Evolutionary conservation across 2,888 invertebrate genomes (phyloP).

Genomic region (Acanthosepion esculentum): DNA sequence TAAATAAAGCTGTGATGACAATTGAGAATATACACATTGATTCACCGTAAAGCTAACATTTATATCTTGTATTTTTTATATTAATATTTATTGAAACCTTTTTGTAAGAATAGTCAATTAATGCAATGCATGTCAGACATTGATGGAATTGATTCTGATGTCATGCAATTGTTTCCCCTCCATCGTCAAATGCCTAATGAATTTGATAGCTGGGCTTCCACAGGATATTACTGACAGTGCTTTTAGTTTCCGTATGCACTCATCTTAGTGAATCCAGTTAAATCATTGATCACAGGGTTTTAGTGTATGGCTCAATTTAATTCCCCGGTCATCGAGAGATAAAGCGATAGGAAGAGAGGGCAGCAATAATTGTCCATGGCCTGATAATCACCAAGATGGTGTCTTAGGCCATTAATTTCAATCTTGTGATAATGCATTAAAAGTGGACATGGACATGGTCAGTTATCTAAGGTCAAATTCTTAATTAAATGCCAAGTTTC

Average conservation of each 20-base stretch:
- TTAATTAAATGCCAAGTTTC: not conserved
- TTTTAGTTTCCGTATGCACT: not conserved
- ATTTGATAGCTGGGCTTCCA: not conserved
- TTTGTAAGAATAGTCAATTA: too few relatives aligned
- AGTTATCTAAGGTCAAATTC: not conserved
- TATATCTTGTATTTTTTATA: too few relatives aligned
- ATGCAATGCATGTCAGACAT: too few relatives aligned
- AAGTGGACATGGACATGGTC: not conserved
- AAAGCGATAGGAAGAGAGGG: not conserved
- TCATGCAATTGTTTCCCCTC: not conserved
- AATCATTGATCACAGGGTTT: conserved; percentile 5
- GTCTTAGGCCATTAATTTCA: conserved; percentile 21
- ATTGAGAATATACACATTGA: too few relatives aligned
- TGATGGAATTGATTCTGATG: not conserved
- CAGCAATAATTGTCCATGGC: conserved; percentile 1
- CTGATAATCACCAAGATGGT: not conserved
- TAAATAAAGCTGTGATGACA: too few relatives aligned
- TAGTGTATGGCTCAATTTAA: not conserved
- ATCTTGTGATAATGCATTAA: not conserved
- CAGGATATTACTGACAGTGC: not conserved
- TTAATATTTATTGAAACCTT: too few relatives aligned
- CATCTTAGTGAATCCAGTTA: not conserved
- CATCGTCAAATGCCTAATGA: not conserved
- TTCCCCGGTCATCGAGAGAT: not conserved
- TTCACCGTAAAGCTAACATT: too few relatives aligned